Evolutionary conservation across 1,140 invertebrate genomes (phyloP).

Genomic region (Trinorchestia longiramus): DNA sequence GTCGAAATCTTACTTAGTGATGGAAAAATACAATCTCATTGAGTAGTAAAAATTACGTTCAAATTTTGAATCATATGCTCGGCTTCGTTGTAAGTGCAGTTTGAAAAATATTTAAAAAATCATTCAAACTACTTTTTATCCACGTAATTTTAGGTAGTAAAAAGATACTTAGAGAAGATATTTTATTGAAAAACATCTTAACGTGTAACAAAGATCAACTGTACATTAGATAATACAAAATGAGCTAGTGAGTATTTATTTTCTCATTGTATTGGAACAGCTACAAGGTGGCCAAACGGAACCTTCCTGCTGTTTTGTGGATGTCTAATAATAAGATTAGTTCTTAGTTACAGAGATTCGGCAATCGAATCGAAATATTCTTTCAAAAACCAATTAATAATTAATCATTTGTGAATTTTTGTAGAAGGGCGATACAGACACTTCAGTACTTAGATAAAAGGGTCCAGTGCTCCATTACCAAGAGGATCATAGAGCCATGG

Average conservation of each 20-base stretch:
- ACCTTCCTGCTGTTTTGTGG: neutral
- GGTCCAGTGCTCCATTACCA: slow-evolving; percentile 78
- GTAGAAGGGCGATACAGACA: neutral
- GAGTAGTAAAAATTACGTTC: too few species aligned
- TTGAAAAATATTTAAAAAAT: too few species aligned
- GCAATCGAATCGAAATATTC: slow-evolving; percentile 11
- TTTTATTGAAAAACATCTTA: slow-evolving; percentile 54
- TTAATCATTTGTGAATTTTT: neutral
- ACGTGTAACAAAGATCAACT: slow-evolving; percentile 52
- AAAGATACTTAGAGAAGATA: neutral
- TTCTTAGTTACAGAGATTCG: neutral
- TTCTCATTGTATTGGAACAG: neutral
- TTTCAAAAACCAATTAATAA: neutral
- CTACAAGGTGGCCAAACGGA: neutral
- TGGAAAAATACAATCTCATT: too few species aligned
- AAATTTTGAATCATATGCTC: too few species aligned
- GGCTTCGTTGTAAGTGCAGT: too few species aligned
- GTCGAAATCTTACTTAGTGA: too few species aligned
- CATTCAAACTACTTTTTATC: too few species aligned
- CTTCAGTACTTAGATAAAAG: slow-evolving; percentile 18
- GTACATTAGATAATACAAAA: slow-evolving; percentile 46
- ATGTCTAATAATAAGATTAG: neutral
- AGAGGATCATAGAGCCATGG: slow-evolving; percentile 95
- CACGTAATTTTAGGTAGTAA: neutral
- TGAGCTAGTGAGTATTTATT: slow-evolving; percentile 23